phyloP scores from a whole-genome alignment of 1,140 invertebrate species.

The Conus ventricosus region DNA sequence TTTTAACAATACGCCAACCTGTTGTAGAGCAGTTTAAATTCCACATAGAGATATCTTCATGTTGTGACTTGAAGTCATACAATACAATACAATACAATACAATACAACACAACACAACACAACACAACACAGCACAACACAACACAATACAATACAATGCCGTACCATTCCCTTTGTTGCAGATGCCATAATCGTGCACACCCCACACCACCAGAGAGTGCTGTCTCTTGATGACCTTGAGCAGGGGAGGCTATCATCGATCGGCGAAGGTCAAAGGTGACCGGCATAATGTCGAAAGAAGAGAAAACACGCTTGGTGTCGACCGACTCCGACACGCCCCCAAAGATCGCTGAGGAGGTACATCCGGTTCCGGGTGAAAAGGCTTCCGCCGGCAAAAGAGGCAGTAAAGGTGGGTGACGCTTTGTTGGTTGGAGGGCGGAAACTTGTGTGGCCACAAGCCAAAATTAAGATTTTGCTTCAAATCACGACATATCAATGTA shows the following conservation, averaged over 20 bases:
- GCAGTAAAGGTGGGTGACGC: constrained; percentile 23
- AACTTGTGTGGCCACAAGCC: no score
- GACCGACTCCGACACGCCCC: neutral
- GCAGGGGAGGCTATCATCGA: neutral
- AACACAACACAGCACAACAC: no score
- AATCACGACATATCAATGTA: no score
- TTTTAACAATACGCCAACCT: no score
- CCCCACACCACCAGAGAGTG: neutral
- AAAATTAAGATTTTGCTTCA: no score
- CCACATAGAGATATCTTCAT: no score
- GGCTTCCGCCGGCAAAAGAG: neutral
- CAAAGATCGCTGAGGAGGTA: constrained; percentile 16
- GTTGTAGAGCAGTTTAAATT: no score
- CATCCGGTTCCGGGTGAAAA: constrained; percentile 6
- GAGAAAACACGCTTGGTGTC: constrained; percentile 36
- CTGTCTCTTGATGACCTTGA: no score
- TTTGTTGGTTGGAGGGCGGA: neutral
- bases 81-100: no score
- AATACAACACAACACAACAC: no score
- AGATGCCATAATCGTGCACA: constrained; percentile 4
- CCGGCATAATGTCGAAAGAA: constrained; percentile 19
- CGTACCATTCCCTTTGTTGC: neutral
- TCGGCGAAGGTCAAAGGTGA: neutral
- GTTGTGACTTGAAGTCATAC: no score
- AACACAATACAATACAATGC: no score